Percentiles rank a stretch among this genome's conserved stretches.
Evolutionary conservation across 2,888 invertebrate species (phyloP).

Genomic region (Argyra leucocephala): DNA sequence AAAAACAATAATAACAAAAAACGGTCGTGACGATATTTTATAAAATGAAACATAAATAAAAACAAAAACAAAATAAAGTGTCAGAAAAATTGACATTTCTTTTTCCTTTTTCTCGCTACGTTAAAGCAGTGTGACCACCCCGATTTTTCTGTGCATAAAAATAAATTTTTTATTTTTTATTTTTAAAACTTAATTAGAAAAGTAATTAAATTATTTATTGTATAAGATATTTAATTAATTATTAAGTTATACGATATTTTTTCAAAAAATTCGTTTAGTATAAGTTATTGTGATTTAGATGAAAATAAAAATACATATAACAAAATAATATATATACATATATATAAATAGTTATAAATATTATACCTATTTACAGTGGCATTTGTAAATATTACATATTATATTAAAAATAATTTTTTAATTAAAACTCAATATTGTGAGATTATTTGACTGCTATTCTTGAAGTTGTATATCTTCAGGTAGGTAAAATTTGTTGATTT

Average conservation of each 20-base stretch:
- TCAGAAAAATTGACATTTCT: background rate
- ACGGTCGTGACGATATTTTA: background rate
- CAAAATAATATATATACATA: too few species aligned
- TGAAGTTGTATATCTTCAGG: background rate
- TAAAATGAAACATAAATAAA: background rate
- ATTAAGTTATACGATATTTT: background rate
- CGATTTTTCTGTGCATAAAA: background rate
- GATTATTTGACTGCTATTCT: background rate
- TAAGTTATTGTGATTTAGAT: background rate
- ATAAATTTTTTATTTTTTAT: background rate
- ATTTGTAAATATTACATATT: background rate
- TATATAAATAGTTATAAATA: too few species aligned
- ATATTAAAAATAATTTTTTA: too few species aligned
- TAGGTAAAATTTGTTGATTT: background rate
- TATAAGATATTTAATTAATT: background rate
- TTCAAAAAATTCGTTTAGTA: background rate
- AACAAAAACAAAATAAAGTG: background rate
- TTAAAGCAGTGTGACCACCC: conserved; percentile 3
- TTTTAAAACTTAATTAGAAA: conserved; percentile 1
- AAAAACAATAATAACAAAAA: background rate
- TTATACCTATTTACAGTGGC: background rate
- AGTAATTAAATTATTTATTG: background rate
- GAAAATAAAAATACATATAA: background rate
- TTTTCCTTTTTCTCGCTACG: conserved; percentile 6
- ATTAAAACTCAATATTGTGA: background rate